Evolutionary conservation across 2,797 vertebrate species (phyloP).

Genomic region (Nasua narica): DNA sequence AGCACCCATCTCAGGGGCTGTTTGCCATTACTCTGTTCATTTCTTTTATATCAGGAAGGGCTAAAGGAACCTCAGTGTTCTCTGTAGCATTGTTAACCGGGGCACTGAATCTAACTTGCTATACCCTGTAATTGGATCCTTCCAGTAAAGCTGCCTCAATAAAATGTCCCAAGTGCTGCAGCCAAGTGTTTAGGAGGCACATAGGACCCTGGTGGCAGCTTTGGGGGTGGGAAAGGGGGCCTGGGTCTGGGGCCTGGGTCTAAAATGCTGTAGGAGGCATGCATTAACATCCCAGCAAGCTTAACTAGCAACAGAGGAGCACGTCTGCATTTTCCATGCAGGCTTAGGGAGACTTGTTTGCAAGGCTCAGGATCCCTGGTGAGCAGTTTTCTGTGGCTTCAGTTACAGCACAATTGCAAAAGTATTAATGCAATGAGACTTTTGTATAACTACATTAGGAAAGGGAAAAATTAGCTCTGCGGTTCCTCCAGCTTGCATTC

Average conservation of each 20-base stretch:
- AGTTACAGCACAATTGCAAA: constrained; percentile 72
- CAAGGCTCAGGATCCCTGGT: constrained; percentile 73
- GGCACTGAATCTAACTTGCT: constrained; percentile 78
- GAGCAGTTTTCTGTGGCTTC: constrained; percentile 76
- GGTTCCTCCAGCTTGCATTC: constrained; percentile 66
- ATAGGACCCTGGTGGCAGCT: constrained; percentile 72
- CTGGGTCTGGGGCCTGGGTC: constrained; percentile 57
- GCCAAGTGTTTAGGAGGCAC: constrained; percentile 77
- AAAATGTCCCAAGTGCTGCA: constrained; percentile 71
- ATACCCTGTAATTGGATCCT: constrained; percentile 81
- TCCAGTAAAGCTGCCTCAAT: constrained; percentile 78
- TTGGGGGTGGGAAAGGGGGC: constrained; percentile 41
- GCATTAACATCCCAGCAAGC: constrained; percentile 73
- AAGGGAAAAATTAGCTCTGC: constrained; percentile 61
- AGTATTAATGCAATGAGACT: constrained; percentile 77
- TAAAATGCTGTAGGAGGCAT: constrained; percentile 75
- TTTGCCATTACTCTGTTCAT: constrained; percentile 39
- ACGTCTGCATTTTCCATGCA: constrained; percentile 79
- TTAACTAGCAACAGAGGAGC: constrained; percentile 77
- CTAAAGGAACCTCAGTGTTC: constrained; percentile 77
- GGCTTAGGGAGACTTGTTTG: constrained; percentile 72
- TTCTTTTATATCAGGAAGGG: constrained; percentile 57
- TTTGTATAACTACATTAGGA: constrained; percentile 65
- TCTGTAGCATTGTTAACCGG: constrained; percentile 82
- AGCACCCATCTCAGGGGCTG: constrained; percentile 40